Evolutionary conservation across 2,888 invertebrate genomes (phyloP).

Genomic region (Furcula furcula): DNA sequence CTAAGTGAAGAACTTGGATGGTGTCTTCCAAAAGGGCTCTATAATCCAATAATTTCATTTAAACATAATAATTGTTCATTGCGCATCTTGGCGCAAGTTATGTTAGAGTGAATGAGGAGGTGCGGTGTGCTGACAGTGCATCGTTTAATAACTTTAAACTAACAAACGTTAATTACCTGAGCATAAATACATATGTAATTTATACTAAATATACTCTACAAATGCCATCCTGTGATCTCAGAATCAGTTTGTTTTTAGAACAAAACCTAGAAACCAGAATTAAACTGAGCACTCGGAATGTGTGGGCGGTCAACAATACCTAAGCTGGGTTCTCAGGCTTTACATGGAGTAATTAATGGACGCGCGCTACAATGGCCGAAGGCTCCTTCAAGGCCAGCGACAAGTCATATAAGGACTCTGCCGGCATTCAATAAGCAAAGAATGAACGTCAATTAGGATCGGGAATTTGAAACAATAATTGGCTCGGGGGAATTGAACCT

Average conservation of each 20-base stretch:
- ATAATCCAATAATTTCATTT: no score
- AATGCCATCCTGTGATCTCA: background rate
- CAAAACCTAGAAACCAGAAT: conserved; percentile 3
- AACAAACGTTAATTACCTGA: no score
- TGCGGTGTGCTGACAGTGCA: no score
- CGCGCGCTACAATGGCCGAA: conserved; percentile 23
- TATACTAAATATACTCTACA: background rate
- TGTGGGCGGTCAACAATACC: conserved; percentile 14
- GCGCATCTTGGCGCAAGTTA: no score
- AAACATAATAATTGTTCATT: no score
- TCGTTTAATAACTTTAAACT: no score
- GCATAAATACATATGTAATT: no score
- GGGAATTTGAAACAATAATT: conserved; percentile 23
- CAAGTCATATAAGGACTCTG: conserved; percentile 49
- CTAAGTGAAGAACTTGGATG: no score
- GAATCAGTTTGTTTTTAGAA: background rate
- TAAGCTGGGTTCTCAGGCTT: conserved; percentile 8
- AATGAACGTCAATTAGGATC: conserved; percentile 18
- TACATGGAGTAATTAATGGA: conserved; percentile 20
- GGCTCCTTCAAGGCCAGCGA: conserved; percentile 48
- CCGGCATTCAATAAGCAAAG: conserved; percentile 59
- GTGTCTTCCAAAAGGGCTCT: no score
- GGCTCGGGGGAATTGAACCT: conserved; percentile 12
- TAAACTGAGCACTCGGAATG: conserved; percentile 6
- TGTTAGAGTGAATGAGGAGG: no score